These are phyloP conservation scores for Mycetomoellerius zeteki DNA, from an alignment of 1,140 invertebrate species.

Conservation along the genomic window DNA sequence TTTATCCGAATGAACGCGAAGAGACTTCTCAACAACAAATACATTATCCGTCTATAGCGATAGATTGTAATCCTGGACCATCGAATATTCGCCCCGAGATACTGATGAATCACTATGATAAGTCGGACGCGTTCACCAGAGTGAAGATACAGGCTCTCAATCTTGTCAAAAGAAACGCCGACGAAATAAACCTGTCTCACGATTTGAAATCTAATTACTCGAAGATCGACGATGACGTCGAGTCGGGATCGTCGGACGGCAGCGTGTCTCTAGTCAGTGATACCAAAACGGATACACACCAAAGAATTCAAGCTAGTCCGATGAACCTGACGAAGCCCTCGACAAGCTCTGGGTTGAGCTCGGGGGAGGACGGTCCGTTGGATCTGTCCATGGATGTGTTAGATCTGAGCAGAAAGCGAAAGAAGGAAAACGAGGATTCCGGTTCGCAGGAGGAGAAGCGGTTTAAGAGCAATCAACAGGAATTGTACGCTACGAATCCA, in stretches of 20 bases:
- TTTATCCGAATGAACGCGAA: slow-evolving; percentile 77
- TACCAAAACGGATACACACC: slow-evolving; percentile 82
- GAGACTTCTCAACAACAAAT: slow-evolving; percentile 62
- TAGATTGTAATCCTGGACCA: slow-evolving; percentile 64
- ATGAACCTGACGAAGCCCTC: slow-evolving; percentile 78
- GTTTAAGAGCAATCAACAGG: slow-evolving; percentile 76
- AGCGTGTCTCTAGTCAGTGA: slow-evolving; percentile 85
- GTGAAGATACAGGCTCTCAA: slow-evolving; percentile 56
- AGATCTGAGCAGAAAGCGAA: slow-evolving; percentile 92
- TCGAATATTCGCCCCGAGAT: slow-evolving; percentile 1
- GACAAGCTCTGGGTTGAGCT: not conserved
- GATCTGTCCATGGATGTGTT: slow-evolving; percentile 94
- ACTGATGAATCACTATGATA: slow-evolving; percentile 54
- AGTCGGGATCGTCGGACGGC: slow-evolving; percentile 81
- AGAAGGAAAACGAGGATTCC: slow-evolving; percentile 74
- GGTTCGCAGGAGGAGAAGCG: slow-evolving; percentile 47
- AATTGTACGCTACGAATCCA: slow-evolving; percentile 85
- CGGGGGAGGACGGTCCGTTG: slow-evolving; percentile 89
- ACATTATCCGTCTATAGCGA: slow-evolving; percentile 69
- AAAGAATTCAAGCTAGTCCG: slow-evolving; percentile 84
- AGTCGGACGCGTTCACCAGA: slow-evolving; percentile 59
- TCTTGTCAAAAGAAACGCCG: slow-evolving; percentile 48
- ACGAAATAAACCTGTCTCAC: slow-evolving; percentile 33
- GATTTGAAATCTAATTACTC: slow-evolving; percentile 67
- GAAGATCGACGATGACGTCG: slow-evolving; percentile 78